Base-by-base conservation (phyloP, 2,888 invertebrate species). In the Epinotia demarniana region DNA sequence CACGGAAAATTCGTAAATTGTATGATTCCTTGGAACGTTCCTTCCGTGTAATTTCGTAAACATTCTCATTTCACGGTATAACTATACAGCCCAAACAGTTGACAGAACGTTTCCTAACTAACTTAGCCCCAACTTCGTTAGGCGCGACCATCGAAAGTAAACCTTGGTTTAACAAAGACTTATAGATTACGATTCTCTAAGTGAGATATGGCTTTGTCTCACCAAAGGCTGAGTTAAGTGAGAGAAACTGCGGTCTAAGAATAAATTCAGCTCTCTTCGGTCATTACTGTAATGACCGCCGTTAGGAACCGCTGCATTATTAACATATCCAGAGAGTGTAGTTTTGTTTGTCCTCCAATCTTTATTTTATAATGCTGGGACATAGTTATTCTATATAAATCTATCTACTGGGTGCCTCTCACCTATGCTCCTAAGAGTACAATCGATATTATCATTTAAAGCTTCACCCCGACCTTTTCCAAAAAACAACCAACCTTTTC, bases 211-310 rank as follows among this genome's bases (percentile, higher is more conserved):
- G 5, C 46, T 43, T 70, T 71, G 49, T 60, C 33, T 68, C 18
- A 55, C 66, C 33, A 69, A 23, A 23, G 13, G 63, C 53, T 57
- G 12, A 55, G 71, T 13, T 72, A 77, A 77, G 71, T 77, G 74
- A 72, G 74, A 77, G 74, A 77, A 73, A 77, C 68, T 74, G 70
- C 62, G 73, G 70, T 70, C 60, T 63, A 46, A 61, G 60, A 62
- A 77, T 77, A 76, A 73, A 76, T 76, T 76, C 73, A 66, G 67
- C 33, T 43, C 55, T 27, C 57, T 67, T 70, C 43, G 53, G 64
- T 60, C 75, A 77, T 78, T 77, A 74, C 67, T 12, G 53, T 77
- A 75, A 77, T 78, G 72, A 76, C 68, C n/a, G 53, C 46, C 66
- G 66, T 57, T 60, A 64, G 72, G 75, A 61, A 72, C 23, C 73